Evolutionary conservation across 2,888 invertebrate species (phyloP), one percentile per base, ranked within the genome.

Genomic region (Catotricha subobsoleta): DNA sequence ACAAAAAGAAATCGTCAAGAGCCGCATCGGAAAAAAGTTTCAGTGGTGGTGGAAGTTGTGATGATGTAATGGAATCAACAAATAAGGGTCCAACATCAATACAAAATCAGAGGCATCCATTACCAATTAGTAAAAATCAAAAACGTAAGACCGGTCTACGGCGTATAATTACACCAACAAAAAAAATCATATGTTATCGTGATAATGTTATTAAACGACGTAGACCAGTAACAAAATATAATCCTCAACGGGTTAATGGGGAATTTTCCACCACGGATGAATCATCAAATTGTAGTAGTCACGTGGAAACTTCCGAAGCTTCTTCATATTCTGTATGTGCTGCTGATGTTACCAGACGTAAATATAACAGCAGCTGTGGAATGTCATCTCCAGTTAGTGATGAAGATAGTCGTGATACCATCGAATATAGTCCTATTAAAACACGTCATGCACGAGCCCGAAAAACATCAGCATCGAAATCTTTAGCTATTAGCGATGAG

Each of bases 181-280:
- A 46, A 36, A 45, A 41, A 31, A 39, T 39, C 33, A 34, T 43
- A 8, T 28, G n/a, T 2, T 45, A 45, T 35, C 43, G 39, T 10
- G 40, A 42, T 23, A 44, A 29, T 18, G 9, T 38, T 12, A 35
- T 34, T 13, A 21, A 34, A 16, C 29, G 23, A 29, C 49, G 44
- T 47, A 49, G 39, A 49, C 45, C 46, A 50, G 51, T 44, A 50
- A 50, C 48, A 53, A 51, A 45, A 50, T 16, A 20, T 3, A n/a
- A 36, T 18, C 9, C 21, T 13, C 10, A 34, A 48, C 46, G 43
- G 39, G 15, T 37, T 34, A 27, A 25, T 9, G 28, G 29, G 25
- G 27, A 20, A 21, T 35, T 15, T 18, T 25, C 43, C 37, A 31
- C 42, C 28, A 23, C 42, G 39, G 49, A 46, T 39, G 47, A 48